A percentile compares a stretch with the other conserved stretches of the same genome.
Evolutionary conservation across 2,797 vertebrate species (phyloP).

Genomic region (Rhyacichthys aspro): DNA sequence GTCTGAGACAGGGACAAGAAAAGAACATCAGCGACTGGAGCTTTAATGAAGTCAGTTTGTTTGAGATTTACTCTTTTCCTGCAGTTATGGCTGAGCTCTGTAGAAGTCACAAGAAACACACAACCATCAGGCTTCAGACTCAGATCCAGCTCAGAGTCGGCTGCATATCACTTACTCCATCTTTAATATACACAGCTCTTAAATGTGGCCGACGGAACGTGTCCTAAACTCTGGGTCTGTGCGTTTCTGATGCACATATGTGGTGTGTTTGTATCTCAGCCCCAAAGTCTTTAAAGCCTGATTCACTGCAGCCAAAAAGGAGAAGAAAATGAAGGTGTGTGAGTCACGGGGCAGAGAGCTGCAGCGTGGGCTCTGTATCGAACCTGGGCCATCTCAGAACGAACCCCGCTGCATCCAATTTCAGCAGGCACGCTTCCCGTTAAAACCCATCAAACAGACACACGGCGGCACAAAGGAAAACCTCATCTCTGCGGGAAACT

Average conservation of each 20-base stretch:
- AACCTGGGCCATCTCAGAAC: constrained; percentile 93
- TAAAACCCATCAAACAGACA: constrained; percentile 99
- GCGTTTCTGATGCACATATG: constrained; percentile 20
- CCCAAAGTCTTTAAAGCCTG: constrained; percentile 61
- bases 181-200: too few species aligned
- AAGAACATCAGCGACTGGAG: too few species aligned
- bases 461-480: constrained; percentile 95
- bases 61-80: too few species aligned
- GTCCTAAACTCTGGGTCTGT: constrained; percentile 3
- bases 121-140: too few species aligned
- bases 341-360: constrained; percentile 79
- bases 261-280: constrained; percentile 36
- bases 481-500: constrained; percentile 99
- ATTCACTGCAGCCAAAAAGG: constrained; percentile 54
- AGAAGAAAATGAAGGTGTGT: constrained; percentile 65
- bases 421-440: constrained; percentile 96
- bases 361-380: constrained; percentile 91
- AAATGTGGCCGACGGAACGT: too few species aligned
- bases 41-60: too few species aligned
- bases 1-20: too few species aligned
- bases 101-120: too few species aligned
- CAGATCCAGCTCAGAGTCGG: too few species aligned
- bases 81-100: too few species aligned
- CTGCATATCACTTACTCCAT: too few species aligned
- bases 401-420: constrained; percentile 99